A percentile compares a stretch with the other conserved stretches of the same genome.
phyloP scores from a whole-genome alignment of 2,113 vertebrate species.

The Perca schrenkii region DNA sequence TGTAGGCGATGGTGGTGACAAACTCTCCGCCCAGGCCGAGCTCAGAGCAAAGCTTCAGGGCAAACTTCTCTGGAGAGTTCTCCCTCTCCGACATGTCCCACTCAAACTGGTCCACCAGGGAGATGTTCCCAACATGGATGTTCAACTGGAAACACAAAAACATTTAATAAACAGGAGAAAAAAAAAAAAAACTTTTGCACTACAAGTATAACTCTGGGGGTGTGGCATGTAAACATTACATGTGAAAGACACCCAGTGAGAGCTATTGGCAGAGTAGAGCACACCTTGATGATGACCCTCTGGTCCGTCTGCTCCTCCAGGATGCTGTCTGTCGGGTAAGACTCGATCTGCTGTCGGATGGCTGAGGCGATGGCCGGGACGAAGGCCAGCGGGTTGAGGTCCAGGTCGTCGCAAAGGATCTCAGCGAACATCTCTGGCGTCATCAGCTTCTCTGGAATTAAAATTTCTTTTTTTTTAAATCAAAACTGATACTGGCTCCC shows the following conservation, averaged over 20 bases:
- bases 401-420: constrained; percentile 97
- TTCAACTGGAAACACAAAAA: constrained; percentile 86
- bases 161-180: not conserved
- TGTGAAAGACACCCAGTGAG: not conserved
- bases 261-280: fast-evolving
- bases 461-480: not conserved
- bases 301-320: constrained; percentile 98
- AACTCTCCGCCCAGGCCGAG: constrained; percentile 98
- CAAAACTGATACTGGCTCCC: not conserved
- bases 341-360: constrained; percentile 98
- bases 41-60: constrained; percentile 97
- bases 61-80: constrained; percentile 98
- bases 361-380: constrained; percentile 98
- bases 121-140: constrained; percentile 99
- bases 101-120: constrained; percentile 99
- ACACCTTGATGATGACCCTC: constrained; percentile 98
- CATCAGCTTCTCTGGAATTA: constrained; percentile 94
- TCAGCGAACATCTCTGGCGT: constrained; percentile 99
- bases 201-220: not conserved
- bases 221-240: fast-evolving
- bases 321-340: constrained; percentile 96
- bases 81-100: constrained; percentile 99
- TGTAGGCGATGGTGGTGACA: constrained; percentile 99
- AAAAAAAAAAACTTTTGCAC: not conserved
- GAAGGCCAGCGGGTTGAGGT: constrained; percentile 96